These are phyloP conservation scores for Drosophila ogumai DNA, from an alignment of 1,140 invertebrate genomes.

Conservation along the genomic window DNA sequence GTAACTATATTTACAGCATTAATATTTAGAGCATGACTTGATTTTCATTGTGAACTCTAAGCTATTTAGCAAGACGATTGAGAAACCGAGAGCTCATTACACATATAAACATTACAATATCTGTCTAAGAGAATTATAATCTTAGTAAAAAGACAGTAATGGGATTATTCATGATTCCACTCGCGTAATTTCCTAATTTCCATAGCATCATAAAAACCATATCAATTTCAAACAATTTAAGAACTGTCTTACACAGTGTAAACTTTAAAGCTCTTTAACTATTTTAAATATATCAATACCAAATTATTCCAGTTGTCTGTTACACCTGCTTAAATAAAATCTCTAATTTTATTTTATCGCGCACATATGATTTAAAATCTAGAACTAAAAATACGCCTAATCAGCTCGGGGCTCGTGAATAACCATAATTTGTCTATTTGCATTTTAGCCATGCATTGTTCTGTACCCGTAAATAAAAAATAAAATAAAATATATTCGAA, in stretches of 20 bases:
- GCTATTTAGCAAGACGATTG: background rate
- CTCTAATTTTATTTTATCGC: fast-evolving
- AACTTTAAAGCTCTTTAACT: background rate
- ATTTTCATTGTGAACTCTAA: constrained; percentile 3
- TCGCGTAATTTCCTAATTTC: background rate
- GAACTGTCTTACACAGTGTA: background rate
- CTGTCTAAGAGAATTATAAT: too few relatives aligned
- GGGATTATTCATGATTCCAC: background rate
- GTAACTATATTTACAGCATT: constrained; percentile 43
- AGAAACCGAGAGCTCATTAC: background rate
- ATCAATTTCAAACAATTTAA: too few relatives aligned
- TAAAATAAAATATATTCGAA: background rate
- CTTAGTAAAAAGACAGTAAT: too few relatives aligned
- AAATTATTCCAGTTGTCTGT: background rate
- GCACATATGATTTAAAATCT: background rate
- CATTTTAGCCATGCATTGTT: background rate
- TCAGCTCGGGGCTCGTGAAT: too few relatives aligned
- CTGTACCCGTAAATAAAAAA: background rate
- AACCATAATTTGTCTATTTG: too few relatives aligned
- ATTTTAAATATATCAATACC: background rate
- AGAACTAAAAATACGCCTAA: background rate
- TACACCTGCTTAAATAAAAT: background rate
- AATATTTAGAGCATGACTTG: constrained; percentile 1
- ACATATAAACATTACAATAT: too few relatives aligned
- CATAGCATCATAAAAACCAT: too few relatives aligned